Percentiles rank a stretch among this genome's conserved stretches.
Evolutionary conservation across 1,140 invertebrate species (phyloP).

Genomic region (Trachymyrmex cornetzi): DNA sequence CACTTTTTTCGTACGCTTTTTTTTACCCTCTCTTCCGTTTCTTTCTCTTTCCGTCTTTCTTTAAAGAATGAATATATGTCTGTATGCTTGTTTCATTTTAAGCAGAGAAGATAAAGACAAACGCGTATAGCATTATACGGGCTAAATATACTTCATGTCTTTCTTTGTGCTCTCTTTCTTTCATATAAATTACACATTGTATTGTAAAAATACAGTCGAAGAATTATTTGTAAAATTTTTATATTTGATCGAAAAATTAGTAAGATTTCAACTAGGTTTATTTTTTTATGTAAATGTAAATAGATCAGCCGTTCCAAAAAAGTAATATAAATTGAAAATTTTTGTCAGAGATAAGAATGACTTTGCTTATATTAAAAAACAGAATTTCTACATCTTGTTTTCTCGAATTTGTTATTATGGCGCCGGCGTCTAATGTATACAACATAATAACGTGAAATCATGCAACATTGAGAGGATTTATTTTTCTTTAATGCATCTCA

Average conservation of each 20-base stretch:
- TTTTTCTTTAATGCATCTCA: constrained; percentile 11
- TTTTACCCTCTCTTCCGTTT: background rate
- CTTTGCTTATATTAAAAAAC: background rate
- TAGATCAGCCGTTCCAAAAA: background rate
- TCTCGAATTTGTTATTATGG: background rate
- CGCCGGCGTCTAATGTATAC: background rate
- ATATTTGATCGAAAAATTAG: background rate
- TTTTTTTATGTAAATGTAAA: background rate
- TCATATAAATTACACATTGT: background rate
- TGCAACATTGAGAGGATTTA: background rate
- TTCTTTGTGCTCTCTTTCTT: background rate
- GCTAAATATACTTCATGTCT: too few species aligned
- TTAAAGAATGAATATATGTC: background rate
- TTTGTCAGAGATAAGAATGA: background rate
- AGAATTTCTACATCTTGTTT: background rate
- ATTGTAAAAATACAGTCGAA: background rate
- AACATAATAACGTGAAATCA: background rate
- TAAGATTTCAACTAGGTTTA: background rate
- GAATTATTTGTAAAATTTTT: background rate
- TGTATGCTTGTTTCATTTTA: constrained; percentile 5
- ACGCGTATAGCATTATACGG: background rate
- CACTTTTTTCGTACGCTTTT: background rate
- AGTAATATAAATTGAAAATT: background rate
- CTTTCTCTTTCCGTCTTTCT: background rate
- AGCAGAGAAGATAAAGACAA: constrained; percentile 1